Conservation (phyloP, 2,797 vertebrate species). For the Catostomus latipinnis region DNA sequence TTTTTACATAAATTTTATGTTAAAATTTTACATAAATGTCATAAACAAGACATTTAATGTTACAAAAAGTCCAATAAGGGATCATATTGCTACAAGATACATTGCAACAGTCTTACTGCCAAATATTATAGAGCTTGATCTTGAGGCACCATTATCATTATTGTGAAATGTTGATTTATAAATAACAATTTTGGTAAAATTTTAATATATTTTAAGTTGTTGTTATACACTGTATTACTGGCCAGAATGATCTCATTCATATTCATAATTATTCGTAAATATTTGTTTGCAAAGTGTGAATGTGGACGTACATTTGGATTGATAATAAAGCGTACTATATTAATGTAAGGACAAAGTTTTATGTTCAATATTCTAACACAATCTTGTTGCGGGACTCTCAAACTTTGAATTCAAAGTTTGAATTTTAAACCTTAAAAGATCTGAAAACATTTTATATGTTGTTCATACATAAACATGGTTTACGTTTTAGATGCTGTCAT, state of each 20-base stretch:
- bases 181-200: not conserved
- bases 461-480: no score
- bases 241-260: not conserved
- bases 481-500: no score
- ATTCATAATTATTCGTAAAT: not conserved
- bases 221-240: not conserved
- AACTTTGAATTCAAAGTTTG: no score
- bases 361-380: no score
- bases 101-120: constrained; percentile 27
- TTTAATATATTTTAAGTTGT: not conserved
- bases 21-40: no score
- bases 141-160: not conserved
- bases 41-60: not conserved
- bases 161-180: not conserved
- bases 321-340: no score
- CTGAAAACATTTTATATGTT: no score
- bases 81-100: constrained; percentile 4
- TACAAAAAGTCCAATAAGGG: not conserved
- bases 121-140: constrained; percentile 30
- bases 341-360: no score
- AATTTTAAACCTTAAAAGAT: no score
- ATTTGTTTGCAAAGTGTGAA: no score
- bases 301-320: no score
- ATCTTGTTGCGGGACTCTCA: no score
- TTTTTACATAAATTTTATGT: not conserved